These are phyloP conservation scores for Paraescarpia echinospica DNA, from an alignment of 1,140 invertebrate genomes.

Conservation along the genomic window DNA sequence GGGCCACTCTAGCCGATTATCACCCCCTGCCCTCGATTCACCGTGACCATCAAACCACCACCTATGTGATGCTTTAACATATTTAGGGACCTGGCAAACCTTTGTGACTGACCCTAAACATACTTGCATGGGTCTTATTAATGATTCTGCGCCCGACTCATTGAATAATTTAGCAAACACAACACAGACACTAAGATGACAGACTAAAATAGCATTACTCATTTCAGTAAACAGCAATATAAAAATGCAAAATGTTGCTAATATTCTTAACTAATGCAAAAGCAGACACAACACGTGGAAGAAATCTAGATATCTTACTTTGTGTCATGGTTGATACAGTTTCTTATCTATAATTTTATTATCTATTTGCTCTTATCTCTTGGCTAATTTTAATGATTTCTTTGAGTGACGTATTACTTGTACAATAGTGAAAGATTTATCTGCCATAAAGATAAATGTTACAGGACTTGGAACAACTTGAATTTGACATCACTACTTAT, in stretches of 20 bases:
- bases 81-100: no score
- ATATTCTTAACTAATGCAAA: background rate
- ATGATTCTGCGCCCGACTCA: background rate
- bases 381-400: no score
- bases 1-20: no score
- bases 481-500: no score
- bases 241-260: conserved; percentile 1
- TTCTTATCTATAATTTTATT: background rate
- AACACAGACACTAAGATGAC: background rate
- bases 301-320: background rate
- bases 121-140: background rate
- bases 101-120: no score
- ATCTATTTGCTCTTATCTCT: background rate
- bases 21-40: no score
- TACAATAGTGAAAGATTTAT: no score
- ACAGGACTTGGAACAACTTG: no score
- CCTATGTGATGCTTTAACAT: no score
- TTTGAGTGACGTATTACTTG: no score
- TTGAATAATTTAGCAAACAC: background rate
- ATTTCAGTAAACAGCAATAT: background rate
- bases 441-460: no score
- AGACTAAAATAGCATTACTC: background rate
- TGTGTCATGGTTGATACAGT: background rate
- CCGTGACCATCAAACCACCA: no score
- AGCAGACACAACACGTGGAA: background rate